Conservation (phyloP, 53 echinoderm and acorn worm species). For the Arbacia lixula region DNA sequence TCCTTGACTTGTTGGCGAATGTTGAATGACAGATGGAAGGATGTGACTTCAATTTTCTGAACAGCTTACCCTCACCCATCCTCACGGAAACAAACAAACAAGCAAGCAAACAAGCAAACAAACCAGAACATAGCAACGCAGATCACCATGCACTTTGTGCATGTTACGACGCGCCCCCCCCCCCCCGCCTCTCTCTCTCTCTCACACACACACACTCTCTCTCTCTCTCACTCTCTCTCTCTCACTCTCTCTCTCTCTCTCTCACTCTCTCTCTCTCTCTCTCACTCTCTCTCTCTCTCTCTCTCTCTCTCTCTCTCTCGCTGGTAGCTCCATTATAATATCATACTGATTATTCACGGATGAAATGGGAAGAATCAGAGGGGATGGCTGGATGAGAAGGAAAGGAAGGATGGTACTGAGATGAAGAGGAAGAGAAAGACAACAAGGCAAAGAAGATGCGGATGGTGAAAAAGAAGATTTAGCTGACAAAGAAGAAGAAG, state of each 20-base stretch:
- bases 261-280: not conserved
- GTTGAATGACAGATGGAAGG: too few relatives aligned
- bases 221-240: not conserved
- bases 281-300: not conserved
- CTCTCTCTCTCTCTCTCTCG: not conserved
- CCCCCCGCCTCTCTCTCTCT: too few relatives aligned
- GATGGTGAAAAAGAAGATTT: not conserved
- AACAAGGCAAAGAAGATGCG: too few relatives aligned
- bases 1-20: too few relatives aligned
- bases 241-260: not conserved
- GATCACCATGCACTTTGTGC: too few relatives aligned
- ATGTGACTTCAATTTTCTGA: too few relatives aligned
- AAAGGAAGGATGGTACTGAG: not conserved
- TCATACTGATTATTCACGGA: not conserved
- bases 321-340: not conserved
- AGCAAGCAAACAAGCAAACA: too few relatives aligned
- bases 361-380: not conserved
- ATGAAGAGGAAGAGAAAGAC: not conserved
- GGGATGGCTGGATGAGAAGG: too few relatives aligned
- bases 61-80: too few relatives aligned
- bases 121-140: too few relatives aligned
- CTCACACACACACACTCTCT: not conserved
- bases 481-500: not conserved
- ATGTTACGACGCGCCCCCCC: too few relatives aligned
- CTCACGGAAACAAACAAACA: too few relatives aligned